Conservation (phyloP, 2,888 invertebrate genomes). For the Emmelina monodactyla region DNA sequence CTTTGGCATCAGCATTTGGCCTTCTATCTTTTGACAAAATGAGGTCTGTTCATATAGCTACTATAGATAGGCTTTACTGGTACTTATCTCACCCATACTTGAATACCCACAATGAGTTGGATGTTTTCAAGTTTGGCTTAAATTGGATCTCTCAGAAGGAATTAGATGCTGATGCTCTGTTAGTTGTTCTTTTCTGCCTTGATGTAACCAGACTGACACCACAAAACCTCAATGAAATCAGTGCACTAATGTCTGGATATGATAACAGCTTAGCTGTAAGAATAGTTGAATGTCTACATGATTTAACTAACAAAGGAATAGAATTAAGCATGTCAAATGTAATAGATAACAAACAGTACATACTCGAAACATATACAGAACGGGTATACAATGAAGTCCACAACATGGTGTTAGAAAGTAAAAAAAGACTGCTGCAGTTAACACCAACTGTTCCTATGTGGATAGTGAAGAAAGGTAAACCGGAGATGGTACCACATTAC, state of each 20-base stretch:
- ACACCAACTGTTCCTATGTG: slow-evolving; percentile 34
- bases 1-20: slow-evolving; percentile 31
- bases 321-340: too few species aligned
- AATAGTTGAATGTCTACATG: slow-evolving; percentile 29
- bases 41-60: slow-evolving; percentile 31
- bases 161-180: slow-evolving; percentile 33
- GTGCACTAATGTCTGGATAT: slow-evolving; percentile 22
- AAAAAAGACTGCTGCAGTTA: slow-evolving; percentile 23
- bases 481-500: slow-evolving; percentile 26
- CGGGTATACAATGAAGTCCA: slow-evolving; percentile 36
- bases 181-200: slow-evolving; percentile 40
- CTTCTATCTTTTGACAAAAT: slow-evolving; percentile 37
- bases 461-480: slow-evolving; percentile 24
- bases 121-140: slow-evolving; percentile 46
- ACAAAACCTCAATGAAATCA: slow-evolving; percentile 29
- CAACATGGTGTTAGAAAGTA: slow-evolving; percentile 28
- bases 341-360: slow-evolving; percentile 18
- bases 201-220: slow-evolving; percentile 29
- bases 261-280: slow-evolving; percentile 30
- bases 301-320: slow-evolving; percentile 20
- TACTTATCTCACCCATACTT: slow-evolving; percentile 49
- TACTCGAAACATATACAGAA: slow-evolving; percentile 32
- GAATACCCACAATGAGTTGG: slow-evolving; percentile 30
- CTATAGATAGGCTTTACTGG: slow-evolving; percentile 39
- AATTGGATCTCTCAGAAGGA: slow-evolving; percentile 32